These are phyloP conservation scores for Esox masquinongy DNA, from an alignment of 2,797 vertebrate genomes.

Conservation along the genomic window DNA sequence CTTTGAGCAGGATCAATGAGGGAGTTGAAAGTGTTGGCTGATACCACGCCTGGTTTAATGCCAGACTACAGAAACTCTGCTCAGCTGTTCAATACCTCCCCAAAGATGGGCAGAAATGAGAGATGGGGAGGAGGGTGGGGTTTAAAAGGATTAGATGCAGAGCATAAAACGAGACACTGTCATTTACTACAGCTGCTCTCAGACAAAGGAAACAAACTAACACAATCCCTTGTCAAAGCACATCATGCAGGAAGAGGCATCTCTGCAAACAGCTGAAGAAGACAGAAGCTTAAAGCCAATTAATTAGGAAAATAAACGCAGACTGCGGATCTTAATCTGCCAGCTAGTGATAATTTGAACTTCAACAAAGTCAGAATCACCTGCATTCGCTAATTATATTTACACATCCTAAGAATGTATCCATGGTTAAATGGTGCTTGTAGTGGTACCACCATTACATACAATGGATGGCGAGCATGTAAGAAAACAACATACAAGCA, in stretches of 20 bases:
- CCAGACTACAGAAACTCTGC: slow-evolving; percentile 27
- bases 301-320: neutral
- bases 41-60: slow-evolving; percentile 43
- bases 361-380: no score
- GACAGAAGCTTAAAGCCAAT: neutral
- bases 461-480: no score
- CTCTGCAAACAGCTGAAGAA: neutral
- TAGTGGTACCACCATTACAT: no score
- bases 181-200: neutral
- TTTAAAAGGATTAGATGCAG: slow-evolving; percentile 15
- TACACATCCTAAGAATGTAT: no score
- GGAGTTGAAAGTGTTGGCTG: slow-evolving; percentile 25
- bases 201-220: slow-evolving; percentile 5
- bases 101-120: neutral
- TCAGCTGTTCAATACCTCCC: neutral
- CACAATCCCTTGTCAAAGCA: neutral
- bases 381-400: no score
- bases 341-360: no score
- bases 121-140: slow-evolving; percentile 13
- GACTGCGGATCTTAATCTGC: neutral
- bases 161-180: slow-evolving; percentile 2
- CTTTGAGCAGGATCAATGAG: slow-evolving; percentile 3
- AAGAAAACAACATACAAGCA: no score
- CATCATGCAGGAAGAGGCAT: neutral
- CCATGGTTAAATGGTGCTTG: no score